Evolutionary conservation across 2,113 vertebrate species (phyloP).

Genomic region (Nansenia antarctica): DNA sequence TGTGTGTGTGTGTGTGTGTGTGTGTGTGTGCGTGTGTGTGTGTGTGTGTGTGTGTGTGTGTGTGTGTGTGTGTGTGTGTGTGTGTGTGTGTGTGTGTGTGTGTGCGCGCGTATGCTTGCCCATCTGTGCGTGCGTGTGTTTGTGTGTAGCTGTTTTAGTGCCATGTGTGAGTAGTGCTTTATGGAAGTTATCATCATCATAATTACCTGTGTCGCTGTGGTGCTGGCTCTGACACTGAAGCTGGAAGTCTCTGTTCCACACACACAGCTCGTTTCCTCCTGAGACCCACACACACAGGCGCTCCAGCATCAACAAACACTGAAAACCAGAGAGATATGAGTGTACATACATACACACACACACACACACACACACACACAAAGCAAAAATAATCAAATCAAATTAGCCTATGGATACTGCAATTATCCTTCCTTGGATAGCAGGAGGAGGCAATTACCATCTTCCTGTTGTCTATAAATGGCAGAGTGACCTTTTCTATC

Average conservation of each 20-base stretch:
- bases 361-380: constrained; percentile 66
- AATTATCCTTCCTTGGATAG: constrained; percentile 48
- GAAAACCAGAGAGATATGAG: constrained; percentile 41
- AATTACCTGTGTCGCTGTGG: neutral
- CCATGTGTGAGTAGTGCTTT: neutral
- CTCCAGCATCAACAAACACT: constrained; percentile 90
- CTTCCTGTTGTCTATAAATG: constrained; percentile 22
- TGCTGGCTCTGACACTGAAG: constrained; percentile 83
- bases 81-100: neutral
- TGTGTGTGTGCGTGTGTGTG: neutral
- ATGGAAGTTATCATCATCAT: neutral
- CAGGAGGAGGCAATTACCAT: constrained; percentile 10
- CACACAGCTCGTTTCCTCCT: constrained; percentile 88
- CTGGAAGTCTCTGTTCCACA: constrained; percentile 89
- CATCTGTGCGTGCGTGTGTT: neutral
- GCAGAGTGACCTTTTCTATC: constrained; percentile 15
- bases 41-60: neutral
- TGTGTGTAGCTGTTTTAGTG: neutral
- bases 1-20: neutral
- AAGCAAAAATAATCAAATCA: too few relatives aligned
- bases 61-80: neutral
- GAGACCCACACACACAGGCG: constrained; percentile 87
- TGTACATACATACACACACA: constrained; percentile 37
- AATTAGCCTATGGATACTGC: constrained; percentile 30
- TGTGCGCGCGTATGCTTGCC: too few relatives aligned